Evolutionary conservation across 2,113 vertebrate species (phyloP).

Genomic region (western clawed frog (Xenopus tropicalis)): UCB_Xtro_10.0 CM004451.2:78837001-78837500

Average conservation of each 20-base stretch:
- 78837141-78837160: neutral
- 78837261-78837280: slow-evolving; percentile 45
- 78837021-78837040: slow-evolving; percentile 61
- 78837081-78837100: neutral
- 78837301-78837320: slow-evolving; percentile 43
- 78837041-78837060: slow-evolving; percentile 40
- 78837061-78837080: slow-evolving; percentile 4
- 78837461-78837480: slow-evolving; percentile 80
- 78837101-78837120: neutral
- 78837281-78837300: slow-evolving; percentile 53
- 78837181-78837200: neutral
- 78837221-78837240: slow-evolving; percentile 30
- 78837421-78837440: slow-evolving; percentile 72
- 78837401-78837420: slow-evolving; percentile 72
- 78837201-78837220: neutral
- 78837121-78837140: slow-evolving; percentile 4
- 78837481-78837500: slow-evolving; percentile 67
- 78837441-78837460: slow-evolving; percentile 78
- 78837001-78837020: slow-evolving; percentile 60
- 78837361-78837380: slow-evolving; percentile 49
- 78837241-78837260: slow-evolving; percentile 54
- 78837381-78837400: slow-evolving; percentile 51
- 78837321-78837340: slow-evolving; percentile 46
- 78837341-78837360: slow-evolving; percentile 40
- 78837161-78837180: slow-evolving; percentile 7